Evolutionary conservation across 2,888 invertebrate genomes (phyloP).

Genomic region (Apomyelois bistriatella): DNA sequence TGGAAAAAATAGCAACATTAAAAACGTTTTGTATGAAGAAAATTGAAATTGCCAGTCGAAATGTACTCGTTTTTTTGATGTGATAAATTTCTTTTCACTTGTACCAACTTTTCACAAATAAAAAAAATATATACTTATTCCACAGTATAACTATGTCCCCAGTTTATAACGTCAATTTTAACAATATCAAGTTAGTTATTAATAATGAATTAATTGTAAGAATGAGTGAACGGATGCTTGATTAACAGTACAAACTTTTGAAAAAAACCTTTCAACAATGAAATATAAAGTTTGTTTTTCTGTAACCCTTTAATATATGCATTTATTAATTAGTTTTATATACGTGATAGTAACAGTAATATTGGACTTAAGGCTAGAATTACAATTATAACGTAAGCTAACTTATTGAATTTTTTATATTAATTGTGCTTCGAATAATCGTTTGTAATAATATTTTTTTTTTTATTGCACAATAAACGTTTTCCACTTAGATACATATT

Average conservation of each 20-base stretch:
- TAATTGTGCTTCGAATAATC: slow-evolving; percentile 39
- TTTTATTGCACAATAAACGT: slow-evolving; percentile 59
- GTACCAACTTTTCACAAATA: too few species aligned
- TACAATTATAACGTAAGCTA: slow-evolving; percentile 31
- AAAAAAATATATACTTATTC: too few species aligned
- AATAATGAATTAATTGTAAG: slow-evolving; percentile 14
- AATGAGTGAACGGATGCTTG: slow-evolving; percentile 34
- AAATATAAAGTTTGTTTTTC: slow-evolving; percentile 45
- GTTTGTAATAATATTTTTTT: slow-evolving; percentile 44
- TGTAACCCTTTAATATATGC: slow-evolving; percentile 37
- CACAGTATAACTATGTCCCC: too few species aligned
- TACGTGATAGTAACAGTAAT: slow-evolving; percentile 48
- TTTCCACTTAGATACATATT: slow-evolving; percentile 39
- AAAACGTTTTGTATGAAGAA: too few species aligned
- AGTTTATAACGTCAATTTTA: slow-evolving; percentile 23
- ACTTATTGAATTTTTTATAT: slow-evolving; percentile 41
- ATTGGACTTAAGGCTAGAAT: slow-evolving; percentile 16
- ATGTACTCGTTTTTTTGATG: too few species aligned
- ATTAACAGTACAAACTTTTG: slow-evolving; percentile 53
- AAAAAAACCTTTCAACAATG: slow-evolving; percentile 35
- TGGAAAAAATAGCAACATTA: too few species aligned
- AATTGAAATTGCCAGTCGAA: too few species aligned
- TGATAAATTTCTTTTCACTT: too few species aligned
- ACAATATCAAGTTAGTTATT: slow-evolving; percentile 13
- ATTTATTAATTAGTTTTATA: slow-evolving; percentile 54